Base-by-base conservation (phyloP, 2,797 vertebrate species). In the Synaphobranchus kaupii region DNA sequence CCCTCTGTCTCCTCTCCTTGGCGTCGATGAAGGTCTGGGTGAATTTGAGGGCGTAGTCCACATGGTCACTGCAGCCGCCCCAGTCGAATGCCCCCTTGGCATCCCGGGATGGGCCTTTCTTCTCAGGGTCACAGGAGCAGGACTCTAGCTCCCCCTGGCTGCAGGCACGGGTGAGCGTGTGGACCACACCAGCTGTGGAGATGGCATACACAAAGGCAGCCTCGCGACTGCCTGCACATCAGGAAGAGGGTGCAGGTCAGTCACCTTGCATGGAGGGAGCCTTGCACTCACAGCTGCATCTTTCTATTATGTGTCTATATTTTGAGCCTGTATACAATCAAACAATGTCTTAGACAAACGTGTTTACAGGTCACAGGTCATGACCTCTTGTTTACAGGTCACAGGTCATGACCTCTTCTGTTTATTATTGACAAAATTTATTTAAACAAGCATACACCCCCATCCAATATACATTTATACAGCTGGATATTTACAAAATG, bases 41-140 rank as follows among this genome's bases (percentile, higher is more conserved):
- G 93, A 99, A 99, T 89, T 94, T 97, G 92, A 98, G 90, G 63
- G 98, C 98, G 34, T 99, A 97, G 89, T 99, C 97, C 52, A 99
- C 96, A 87, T 99, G 97, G 91, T 99, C 98, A 0, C 98, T 99
- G 95, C 98, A 99, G 93, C 98, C 98, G 3, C 98, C 98, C 98
- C 98, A 99, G 92, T 97, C 94, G 22, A 99, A 99, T 34, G 92
- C 89, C 84, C 98, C 98, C 88, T 94, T 97, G 93, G 89, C 93
- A 89, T 99, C 98, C 89, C 89, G 96, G 28, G 96, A 96, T 0
- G 95, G 94, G 15, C 98, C 98, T 88, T 96, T 98, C 94, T 98
- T 99, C 78, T 96, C 95, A 22, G 97, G 97, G 86, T 99, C 98
- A 8, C 98, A 99, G 89, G 98, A 98, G 91, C 98, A 99, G 83